Evolutionary conservation across 1,140 invertebrate genomes (phyloP), one percentile per base, ranked within the genome.

Genomic region (Arctopsyche grandis): DNA sequence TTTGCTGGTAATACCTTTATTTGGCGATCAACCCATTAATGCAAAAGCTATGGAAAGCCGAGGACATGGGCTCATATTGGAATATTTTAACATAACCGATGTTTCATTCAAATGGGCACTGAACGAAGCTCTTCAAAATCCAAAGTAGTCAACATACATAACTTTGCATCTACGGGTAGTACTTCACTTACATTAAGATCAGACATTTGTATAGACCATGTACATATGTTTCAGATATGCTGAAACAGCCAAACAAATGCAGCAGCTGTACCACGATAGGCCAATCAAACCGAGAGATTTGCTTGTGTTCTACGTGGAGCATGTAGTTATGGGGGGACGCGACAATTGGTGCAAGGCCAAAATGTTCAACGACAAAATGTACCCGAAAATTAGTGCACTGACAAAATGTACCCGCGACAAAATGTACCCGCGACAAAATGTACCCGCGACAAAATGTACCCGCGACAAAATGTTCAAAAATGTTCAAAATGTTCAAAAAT

Each of bases 1-100:
- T 0, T 76, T 91, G 5, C 69, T 91, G 1, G 82, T 79, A 12
- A 83, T 85, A 14, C 85, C 85, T 5, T 79, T 85, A 24, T 85
- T 76, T 69, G 83, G 77, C 0, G 84, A 84, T 78, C 84, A 84
- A 66, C 58, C 44, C 58, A 75, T 79, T 5, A 84, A 84, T 69
- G 44, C 80, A 0, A 43, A 48, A 38, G 9, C 9, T 10, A 16
- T 77, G 22, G 38, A 19, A 22, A 22, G 48, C 7, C 46, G 69
- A 44, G 79, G 79, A 19, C 12, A 77, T n/a, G 79, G 79, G 7
- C 0, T 77, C 12, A 19, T 26, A 16, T 24, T 80, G n/a, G 26
- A 77, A 5, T 80, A 52, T 43, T 9, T 19, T 12, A 80, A 74
- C 10, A 69, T 80, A 12, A 74, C 75, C 0, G 69, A 76, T 46